Percentiles rank a stretch among this genome's conserved stretches.
Conservation (phyloP, 2,797 vertebrate genomes). For the Gorsachius magnificus region DNA sequence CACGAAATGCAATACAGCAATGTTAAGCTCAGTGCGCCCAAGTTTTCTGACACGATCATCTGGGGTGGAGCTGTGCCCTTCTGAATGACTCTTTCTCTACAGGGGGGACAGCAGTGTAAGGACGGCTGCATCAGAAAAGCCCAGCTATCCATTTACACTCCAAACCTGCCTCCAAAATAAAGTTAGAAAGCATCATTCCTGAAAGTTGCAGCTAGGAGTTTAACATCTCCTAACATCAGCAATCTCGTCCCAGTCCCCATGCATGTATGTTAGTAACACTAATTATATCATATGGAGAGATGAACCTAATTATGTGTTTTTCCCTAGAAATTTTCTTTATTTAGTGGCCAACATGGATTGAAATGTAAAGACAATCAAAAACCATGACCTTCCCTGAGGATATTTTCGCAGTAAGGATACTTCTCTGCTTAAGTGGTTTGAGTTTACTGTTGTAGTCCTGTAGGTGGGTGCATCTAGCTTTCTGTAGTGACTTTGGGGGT, state of each 20-base stretch:
- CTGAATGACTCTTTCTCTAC: background rate
- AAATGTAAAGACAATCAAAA: background rate
- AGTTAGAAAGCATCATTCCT: background rate
- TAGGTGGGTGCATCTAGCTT: accelerated
- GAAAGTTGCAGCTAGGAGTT: background rate
- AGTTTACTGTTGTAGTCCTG: accelerated
- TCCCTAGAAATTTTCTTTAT: background rate
- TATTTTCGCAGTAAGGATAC: accelerated
- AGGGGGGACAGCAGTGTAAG: accelerated
- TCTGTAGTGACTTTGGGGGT: background rate
- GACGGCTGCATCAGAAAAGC: background rate
- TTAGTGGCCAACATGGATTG: accelerated
- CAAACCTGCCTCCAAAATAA: background rate
- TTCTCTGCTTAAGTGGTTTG: background rate
- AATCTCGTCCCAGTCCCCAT: background rate
- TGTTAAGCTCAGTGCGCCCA: background rate
- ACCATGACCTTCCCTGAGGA: accelerated
- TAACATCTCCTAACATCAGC: background rate
- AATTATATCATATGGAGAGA: background rate
- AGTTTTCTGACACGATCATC: background rate
- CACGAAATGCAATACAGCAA: background rate
- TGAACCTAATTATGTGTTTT: background rate
- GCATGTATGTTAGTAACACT: background rate
- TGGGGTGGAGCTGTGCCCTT: background rate
- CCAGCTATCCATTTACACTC: background rate